Base-by-base conservation (phyloP, 2,797 vertebrate species). In the Sebastiscus tertius region DNA sequence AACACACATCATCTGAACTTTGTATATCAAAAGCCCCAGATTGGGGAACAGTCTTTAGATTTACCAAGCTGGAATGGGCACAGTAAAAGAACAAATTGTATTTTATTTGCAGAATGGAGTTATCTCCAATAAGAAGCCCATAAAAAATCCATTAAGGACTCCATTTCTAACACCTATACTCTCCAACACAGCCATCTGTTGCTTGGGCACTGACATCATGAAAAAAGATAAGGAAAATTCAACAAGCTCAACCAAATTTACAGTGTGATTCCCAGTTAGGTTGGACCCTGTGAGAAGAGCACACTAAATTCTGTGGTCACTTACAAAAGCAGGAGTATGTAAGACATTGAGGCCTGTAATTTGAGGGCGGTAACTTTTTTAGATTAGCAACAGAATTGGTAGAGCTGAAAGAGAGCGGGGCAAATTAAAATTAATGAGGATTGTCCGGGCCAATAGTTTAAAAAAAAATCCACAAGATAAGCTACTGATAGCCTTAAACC, bases 11-110 rank as follows among this genome's bases (percentile, higher is more conserved):
- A 59, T 76, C 68, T 80, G 64, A 49, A 72, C 42, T 84, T 79
- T 74, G 49, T 77, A 67, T 69, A 87, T 74, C 36, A 86, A 90
- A 88, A 81, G 36, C 64, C 69, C 75, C 29, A 18, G 14, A 79
- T 22, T 70, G 67, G 78, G 61, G 55, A 87, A 89, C 79, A 81
- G 82, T 89, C 80, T 71, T 69, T 26, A 78, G 36, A 77, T 71
- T 76, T 24, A 80, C 42, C 26, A 55, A 80, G 36, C 52, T 79
- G 62, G 54, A 67, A 83, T 81, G 73, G 36, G 34, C 27, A 73
- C 26, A 68, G 62, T 63, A 62, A 77, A 78, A 71, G 20, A 74
- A 56, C 4, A 72, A 27, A 39, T 4, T 60, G 54, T 11, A 29
- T 33, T 4, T 36, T 20, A 34, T 63, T 68, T 9, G 20, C 10